These are phyloP conservation scores for Coregonus suidteri DNA, from an alignment of 2,797 vertebrate genomes.

Conservation along the genomic window DNA sequence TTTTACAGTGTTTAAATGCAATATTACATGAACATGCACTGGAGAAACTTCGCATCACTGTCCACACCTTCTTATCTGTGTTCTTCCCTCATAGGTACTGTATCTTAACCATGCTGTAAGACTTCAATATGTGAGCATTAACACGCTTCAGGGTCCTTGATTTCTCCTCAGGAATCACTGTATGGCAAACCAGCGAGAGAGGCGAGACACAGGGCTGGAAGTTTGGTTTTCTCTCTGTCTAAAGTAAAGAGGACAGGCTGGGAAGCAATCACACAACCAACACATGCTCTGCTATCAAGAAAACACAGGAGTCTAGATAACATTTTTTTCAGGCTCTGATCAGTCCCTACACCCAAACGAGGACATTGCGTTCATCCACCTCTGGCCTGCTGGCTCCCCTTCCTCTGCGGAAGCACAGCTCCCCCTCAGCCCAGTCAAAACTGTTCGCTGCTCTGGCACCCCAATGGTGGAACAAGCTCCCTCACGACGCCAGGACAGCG, in stretches of 20 bases:
- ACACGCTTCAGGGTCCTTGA: constrained; percentile 81
- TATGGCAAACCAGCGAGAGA: constrained; percentile 66
- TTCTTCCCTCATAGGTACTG: constrained; percentile 68
- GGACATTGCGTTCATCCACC: too few species aligned
- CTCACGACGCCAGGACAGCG: too few species aligned
- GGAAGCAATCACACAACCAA: constrained; percentile 77
- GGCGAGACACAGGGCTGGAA: constrained; percentile 62
- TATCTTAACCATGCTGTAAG: constrained; percentile 79
- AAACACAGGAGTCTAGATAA: constrained; percentile 79
- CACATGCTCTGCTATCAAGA: constrained; percentile 75
- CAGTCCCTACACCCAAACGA: too few species aligned
- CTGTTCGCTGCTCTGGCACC: too few species aligned
- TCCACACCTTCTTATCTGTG: constrained; percentile 74
- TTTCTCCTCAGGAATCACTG: constrained; percentile 78
- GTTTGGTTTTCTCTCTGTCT: constrained; percentile 77
- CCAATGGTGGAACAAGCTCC: too few species aligned
- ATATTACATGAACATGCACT: constrained; percentile 67
- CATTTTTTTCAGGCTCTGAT: too few species aligned
- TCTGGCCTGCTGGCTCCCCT: too few species aligned
- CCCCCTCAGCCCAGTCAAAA: too few species aligned
- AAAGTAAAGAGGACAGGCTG: constrained; percentile 78
- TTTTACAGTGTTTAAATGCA: constrained; percentile 66
- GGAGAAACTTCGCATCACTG: constrained; percentile 72
- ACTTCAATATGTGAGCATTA: constrained; percentile 82
- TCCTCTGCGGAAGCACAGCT: too few species aligned